Evolutionary conservation across 2,797 vertebrate species (phyloP), one percentile per base, ranked within the genome.

Genomic region (Hippopotamyrus pictus): DNA sequence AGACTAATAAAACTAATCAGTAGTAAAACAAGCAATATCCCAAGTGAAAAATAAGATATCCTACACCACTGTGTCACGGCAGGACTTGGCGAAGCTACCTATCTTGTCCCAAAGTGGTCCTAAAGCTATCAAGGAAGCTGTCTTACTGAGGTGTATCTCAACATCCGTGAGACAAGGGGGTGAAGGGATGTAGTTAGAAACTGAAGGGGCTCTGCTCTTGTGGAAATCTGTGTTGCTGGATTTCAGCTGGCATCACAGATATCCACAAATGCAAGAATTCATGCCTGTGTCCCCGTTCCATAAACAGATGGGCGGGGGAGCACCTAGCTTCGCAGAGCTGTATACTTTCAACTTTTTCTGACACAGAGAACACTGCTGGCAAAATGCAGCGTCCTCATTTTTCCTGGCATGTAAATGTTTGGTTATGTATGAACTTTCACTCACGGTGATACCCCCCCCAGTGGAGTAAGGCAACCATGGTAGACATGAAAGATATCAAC

Each of bases 341-440:
- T 79, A 19, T 37, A 7, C 76, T 82, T 82, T 82, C 76, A 82
- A 82, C 76, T 82, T 82, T n/a, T 46, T 46, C 76, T 82, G 41
- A 46, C 37, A n/a, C 41, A n/a, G 41, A 46, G 76, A 82, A 82
- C 41, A n/a, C 41, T 46, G 76, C 3, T 82, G 76, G 76, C 76
- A 82, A 82, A 82, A 82, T n/a, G 41, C 41, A 46, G 19, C 6
- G 0, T 44, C 73, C 17, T 79, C 37, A 82, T n/a, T 46, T 82
- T n/a, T 82, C 41, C 76, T 82, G 76, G 37, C 76, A 79, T 79
- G 41, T 82, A 82, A 82, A 82, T 82, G 76, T 82, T 82, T 82
- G 41, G 76, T 82, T 82, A 82, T 46, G 19, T 82, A 82, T 46
- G 17, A 79, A 79, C 33, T 79, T 79, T 44, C 73, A 79, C 14